phyloP scores from a whole-genome alignment of 2,888 invertebrate genomes.

The Acleris sparsana region DNA sequence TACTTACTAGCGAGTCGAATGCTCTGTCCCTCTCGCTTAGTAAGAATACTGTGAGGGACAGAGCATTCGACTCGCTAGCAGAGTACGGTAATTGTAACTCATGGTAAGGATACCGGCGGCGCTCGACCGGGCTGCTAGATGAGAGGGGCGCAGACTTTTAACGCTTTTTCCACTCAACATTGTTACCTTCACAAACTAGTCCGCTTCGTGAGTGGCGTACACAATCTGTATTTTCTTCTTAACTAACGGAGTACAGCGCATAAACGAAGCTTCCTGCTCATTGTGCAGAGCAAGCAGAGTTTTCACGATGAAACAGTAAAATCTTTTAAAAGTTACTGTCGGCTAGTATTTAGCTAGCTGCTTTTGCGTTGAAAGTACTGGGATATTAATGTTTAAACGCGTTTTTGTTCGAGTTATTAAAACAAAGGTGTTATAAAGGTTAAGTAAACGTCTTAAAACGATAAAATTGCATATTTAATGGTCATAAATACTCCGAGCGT shows the following conservation, averaged over 20 bases:
- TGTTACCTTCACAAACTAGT: slow-evolving; percentile 78
- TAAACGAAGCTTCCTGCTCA: slow-evolving; percentile 6
- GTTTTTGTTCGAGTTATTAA: no score
- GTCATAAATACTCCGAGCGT: no score
- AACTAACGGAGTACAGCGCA: slow-evolving; percentile 35
- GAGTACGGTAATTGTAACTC: no score
- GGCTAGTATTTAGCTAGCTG: not conserved
- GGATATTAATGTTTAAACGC: no score
- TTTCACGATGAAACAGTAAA: slow-evolving; percentile 3
- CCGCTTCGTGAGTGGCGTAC: slow-evolving; percentile 70
- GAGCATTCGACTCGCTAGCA: no score
- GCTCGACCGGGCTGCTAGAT: slow-evolving; percentile 29
- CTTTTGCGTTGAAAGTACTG: no score
- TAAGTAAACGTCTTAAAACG: no score
- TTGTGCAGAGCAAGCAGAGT: not conserved
- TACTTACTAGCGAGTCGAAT: no score
- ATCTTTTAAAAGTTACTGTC: slow-evolving; percentile 12
- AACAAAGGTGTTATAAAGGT: no score
- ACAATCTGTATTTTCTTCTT: slow-evolving; percentile 60
- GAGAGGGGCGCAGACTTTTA: slow-evolving; percentile 62
- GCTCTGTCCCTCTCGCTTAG: no score
- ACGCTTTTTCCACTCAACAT: slow-evolving; percentile 77
- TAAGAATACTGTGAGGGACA: no score
- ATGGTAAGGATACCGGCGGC: not conserved
- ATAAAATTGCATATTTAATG: no score